Evolutionary conservation across 2,797 vertebrate species (phyloP), one percentile per base, ranked within the genome.

Genomic region (Phoeniculus purpureus): DNA sequence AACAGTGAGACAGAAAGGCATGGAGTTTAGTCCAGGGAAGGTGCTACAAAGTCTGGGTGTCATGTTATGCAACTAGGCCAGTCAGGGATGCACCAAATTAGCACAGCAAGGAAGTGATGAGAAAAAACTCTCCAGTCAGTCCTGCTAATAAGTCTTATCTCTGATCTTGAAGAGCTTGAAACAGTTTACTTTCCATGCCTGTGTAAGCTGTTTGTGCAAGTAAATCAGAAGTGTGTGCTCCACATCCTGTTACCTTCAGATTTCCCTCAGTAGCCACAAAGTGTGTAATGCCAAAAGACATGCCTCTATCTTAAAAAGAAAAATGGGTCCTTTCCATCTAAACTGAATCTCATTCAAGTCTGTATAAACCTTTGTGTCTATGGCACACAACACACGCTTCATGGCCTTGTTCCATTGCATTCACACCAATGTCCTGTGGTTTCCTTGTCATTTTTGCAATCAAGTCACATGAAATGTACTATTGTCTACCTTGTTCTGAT

Each of bases 401-500:
- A 1, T 75, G 75, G 78, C 65, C 89, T 85, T 27, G 56, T 95
- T 95, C 88, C 84, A 88, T 85, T 94, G 79, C 85, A 81, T 80
- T 90, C 71, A 76, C 23, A 55, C 17, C 0, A 0, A 55, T 84
- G 65, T 51, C 75, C 87, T 95, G 93, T 72, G 88, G 95, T 95
- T 97, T 90, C 29, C 90, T 93, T 95, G 86, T 93, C 78, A 66
- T 79, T 84, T 92, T 54, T 81, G 73, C 79, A 92, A 94, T 96
- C 96, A 92, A 95, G 91, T 96, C 89, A 95, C 91, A 62, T 83
- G 67, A 96, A 96, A 96, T 91, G 72, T 80, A 95, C 92, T 90
- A 91, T 96, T 97, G 96, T 95, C 80, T 97, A 91, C 97, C 95
- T 96, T 95, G 74, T 94, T 96, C 94, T 94, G 94, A 97, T 97